Base-by-base conservation (phyloP, 1,140 invertebrate genomes). In the Zophobas atratus region DNA sequence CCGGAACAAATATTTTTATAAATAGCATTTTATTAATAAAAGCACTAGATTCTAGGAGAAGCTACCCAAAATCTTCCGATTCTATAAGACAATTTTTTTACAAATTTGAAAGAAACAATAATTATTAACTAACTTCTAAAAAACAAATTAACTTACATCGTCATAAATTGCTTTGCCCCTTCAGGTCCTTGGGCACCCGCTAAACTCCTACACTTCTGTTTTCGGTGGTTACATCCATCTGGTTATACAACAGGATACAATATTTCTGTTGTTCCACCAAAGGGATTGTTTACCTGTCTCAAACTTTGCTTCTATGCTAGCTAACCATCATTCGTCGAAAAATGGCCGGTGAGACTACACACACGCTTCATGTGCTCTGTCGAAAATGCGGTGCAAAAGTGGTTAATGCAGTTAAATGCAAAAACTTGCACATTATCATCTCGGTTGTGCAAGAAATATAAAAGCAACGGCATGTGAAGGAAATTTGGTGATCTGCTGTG, bases 141-240 rank as follows among this genome's bases (percentile, higher is more conserved):
- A 1, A 57, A 57, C 55, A 57, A 57, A 57, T 57, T 57, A 57
- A 57, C 55, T 57, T 36, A 57, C 55, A 57, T 57, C 55, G 55
- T 57, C 55, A 57, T 20, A 8, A 57, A 57, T 57, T 57, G 35
- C 34, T 57, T 57, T 57, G 3, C 55, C 33, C 55, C 33, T 57
- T 57, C 55, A 57, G 8, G 32, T 4, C 32, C 55, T 36, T 57
- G 55, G 33, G 3, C 55, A 57, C 55, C 55, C 4, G 55, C 55
- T 35, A 34, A 57, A 57, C 55, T 36, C 35, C 55, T 57, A 57
- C 55, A 57, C 32, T 57, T 57, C 55, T 57, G 55, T 57, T 57
- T 57, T 35, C 55, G 55, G 55, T 57, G 33, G 55, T 57, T 57
- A 57, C 55, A 57, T 57, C 55, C 55, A 57, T 57, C 55, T 57